These are phyloP conservation scores for Archips xylosteana DNA, from an alignment of 2,888 invertebrate species.

Conservation along the genomic window DNA sequence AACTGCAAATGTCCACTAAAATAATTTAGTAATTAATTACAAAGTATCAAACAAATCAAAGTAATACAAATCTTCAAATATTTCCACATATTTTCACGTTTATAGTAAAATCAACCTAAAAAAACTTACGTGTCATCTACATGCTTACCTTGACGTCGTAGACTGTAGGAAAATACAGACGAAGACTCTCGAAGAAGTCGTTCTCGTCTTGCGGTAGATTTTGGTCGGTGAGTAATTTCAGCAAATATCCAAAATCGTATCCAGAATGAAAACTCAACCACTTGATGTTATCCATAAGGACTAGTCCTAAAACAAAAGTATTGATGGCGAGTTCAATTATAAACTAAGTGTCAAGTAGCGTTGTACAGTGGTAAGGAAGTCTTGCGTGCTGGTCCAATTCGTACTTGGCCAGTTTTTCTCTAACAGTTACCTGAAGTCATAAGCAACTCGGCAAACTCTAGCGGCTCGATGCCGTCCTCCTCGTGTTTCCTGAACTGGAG, in stretches of 20 bases:
- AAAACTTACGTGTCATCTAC: not conserved
- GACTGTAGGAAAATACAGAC: constrained; percentile 96
- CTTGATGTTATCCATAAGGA: constrained; percentile 96
- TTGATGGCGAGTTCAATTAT: not conserved
- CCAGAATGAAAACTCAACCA: constrained; percentile 99
- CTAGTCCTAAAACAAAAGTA: constrained; percentile 86
- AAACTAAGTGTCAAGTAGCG: too few species aligned
- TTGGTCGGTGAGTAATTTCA: constrained; percentile 95
- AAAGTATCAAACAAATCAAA: too few species aligned
- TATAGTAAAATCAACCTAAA: not conserved
- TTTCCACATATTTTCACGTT: too few species aligned
- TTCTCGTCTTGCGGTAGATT: constrained; percentile 95
- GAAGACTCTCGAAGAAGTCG: constrained; percentile 95
- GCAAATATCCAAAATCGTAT: constrained; percentile 98
- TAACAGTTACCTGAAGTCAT: constrained; percentile 91
- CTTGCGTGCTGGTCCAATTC: too few species aligned
- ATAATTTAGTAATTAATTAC: too few species aligned
- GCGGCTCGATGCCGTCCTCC: constrained; percentile 97
- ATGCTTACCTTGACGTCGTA: constrained; percentile 94
- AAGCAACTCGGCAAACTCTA: constrained; percentile 96
- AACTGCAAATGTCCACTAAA: too few species aligned
- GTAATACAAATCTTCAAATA: too few species aligned
- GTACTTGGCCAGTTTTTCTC: too few species aligned
- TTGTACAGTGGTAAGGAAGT: too few species aligned
- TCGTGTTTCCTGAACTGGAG: constrained; percentile 98